phyloP scores from a whole-genome alignment of 2,113 vertebrate species.

The Thalassarche chlororhynchos region DNA sequence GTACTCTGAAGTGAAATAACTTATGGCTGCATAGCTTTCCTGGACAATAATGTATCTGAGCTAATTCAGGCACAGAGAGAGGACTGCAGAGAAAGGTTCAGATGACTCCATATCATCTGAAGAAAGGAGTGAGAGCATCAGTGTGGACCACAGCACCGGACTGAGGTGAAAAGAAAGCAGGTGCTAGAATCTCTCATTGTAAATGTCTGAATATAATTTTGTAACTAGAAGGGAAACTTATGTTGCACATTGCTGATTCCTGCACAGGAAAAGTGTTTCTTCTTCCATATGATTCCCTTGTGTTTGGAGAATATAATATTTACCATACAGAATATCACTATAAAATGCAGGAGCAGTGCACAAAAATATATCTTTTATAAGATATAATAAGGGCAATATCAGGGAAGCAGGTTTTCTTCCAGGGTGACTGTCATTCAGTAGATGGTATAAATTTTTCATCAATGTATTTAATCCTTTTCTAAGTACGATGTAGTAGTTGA shows the following conservation, averaged over 20 bases:
- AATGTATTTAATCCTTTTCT: background rate
- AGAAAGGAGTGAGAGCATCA: background rate
- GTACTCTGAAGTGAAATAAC: background rate
- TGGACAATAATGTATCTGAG: background rate
- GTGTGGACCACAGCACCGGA: background rate
- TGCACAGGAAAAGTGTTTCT: background rate
- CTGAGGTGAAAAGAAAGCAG: background rate
- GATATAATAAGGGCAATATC: background rate
- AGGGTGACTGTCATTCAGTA: background rate
- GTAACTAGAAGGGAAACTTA: background rate
- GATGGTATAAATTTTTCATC: background rate
- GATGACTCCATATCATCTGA: background rate
- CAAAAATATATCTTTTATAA: background rate
- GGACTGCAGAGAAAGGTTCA: background rate
- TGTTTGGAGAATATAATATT: background rate
- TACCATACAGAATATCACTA: background rate
- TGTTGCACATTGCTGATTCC: background rate
- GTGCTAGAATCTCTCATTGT: background rate
- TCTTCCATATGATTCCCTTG: background rate
- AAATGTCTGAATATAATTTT: background rate
- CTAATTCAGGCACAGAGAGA: background rate
- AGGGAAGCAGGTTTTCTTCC: background rate
- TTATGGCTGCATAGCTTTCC: background rate
- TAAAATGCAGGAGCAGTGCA: background rate
- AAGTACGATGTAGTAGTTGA: background rate